Evolutionary conservation across 2,888 invertebrate genomes (phyloP), one percentile per base, ranked within the genome.

Genomic region (Eupithecia subfuscata): DNA sequence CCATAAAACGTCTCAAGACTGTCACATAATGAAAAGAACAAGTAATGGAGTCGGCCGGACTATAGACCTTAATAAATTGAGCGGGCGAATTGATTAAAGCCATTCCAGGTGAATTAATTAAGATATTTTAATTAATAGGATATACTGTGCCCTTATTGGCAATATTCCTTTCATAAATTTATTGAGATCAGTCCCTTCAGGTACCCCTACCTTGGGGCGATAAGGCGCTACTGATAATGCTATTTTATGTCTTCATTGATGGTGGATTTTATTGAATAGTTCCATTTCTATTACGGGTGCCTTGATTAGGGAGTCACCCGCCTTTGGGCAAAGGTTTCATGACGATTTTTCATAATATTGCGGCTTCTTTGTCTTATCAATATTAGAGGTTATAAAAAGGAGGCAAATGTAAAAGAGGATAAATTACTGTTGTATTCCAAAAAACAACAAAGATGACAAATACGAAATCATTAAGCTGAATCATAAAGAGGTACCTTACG

Each of bases 151-250:
- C 92, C 93, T 91, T 94, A 95, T 95, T 94, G 94, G 91, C 94
- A 93, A 95, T 94, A 94, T 93, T 94, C 94, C 94, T 94, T 95
- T 94, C 93, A 93, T 93, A 92, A 95, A 94, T 94, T 94, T 94
- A 94, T 95, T 93, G 94, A 93, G 94, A 94, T 91, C 83, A 90
- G 90, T 88, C 87, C 91, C 91, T 92, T 92, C 90, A 90, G 92
- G 74, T 76, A 90, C 87, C 87, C 84, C 85, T 85, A 85, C 86
- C 87, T 87, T 85, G 84, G 84, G 86, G 88, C 89, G 93, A 93
- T 93, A 93, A 92, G 91, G 86, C 82, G 76, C 81, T 78, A 79
- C 85, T 86, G 89, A 89, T 90, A 88, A 87, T 86, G 84, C 83
- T 83, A 86, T 83, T 87, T 89, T 85, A 87, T 83, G 82, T 80